Percentiles rank a stretch among this genome's conserved stretches.
Conservation (phyloP, 2,888 invertebrate species). For the Tethea ocularis region DNA sequence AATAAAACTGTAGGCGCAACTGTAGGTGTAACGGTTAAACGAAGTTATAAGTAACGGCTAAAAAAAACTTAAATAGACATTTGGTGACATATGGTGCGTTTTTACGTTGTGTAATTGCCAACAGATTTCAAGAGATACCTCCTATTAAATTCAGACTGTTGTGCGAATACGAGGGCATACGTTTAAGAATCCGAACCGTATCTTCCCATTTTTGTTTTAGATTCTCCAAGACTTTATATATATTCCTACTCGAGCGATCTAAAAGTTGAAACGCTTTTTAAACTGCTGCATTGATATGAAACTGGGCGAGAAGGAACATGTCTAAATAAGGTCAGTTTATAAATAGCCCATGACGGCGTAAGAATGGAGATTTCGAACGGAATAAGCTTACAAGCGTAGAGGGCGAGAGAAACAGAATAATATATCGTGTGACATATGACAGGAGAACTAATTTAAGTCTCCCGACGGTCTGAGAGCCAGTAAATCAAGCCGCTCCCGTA, state of each 20-base stretch:
- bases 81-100: too few relatives aligned
- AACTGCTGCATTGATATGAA: conserved; percentile 31
- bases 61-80: too few relatives aligned
- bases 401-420: conserved; percentile 65
- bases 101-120: too few relatives aligned
- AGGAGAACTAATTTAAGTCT: conserved; percentile 74
- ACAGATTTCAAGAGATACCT: too few relatives aligned
- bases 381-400: conserved; percentile 54
- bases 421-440: conserved; percentile 75
- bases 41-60: too few relatives aligned
- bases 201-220: neutral
- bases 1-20: too few relatives aligned
- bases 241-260: neutral
- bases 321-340: conserved; percentile 73
- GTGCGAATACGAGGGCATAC: too few relatives aligned
- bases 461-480: conserved; percentile 61
- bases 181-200: neutral
- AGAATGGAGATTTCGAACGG: conserved; percentile 69
- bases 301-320: conserved; percentile 44
- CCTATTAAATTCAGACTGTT: too few relatives aligned
- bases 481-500: conserved; percentile 78
- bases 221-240: neutral
- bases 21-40: too few relatives aligned
- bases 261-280: neutral
- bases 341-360: conserved; percentile 70